Conservation (phyloP, 2,113 vertebrate genomes). For the Upupa epops region DNA sequence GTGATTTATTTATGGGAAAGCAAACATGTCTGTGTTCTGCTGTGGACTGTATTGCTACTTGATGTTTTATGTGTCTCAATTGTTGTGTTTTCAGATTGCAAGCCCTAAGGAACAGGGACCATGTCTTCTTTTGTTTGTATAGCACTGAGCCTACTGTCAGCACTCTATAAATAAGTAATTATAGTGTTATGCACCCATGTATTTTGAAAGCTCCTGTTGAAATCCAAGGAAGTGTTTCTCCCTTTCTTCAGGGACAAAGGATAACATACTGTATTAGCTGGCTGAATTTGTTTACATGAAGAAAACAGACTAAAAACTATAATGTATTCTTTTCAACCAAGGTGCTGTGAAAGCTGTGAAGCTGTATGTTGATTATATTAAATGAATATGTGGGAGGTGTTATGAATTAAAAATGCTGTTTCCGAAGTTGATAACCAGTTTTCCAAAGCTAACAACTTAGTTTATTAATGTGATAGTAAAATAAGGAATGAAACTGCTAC, state of each 20-base stretch:
- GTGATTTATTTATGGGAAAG: constrained; percentile 39
- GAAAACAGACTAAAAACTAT: constrained; percentile 19
- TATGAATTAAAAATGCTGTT: constrained; percentile 35
- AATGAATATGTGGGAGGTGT: background rate
- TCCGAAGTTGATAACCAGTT: constrained; percentile 40
- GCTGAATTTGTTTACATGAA: background rate
- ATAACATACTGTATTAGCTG: background rate
- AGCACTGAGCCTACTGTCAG: constrained; percentile 60
- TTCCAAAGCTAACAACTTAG: constrained; percentile 27
- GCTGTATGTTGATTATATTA: background rate
- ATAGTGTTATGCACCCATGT: constrained; percentile 21
- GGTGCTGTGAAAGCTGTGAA: background rate
- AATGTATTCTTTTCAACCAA: constrained; percentile 12
- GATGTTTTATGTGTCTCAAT: constrained; percentile 57
- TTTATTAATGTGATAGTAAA: constrained; percentile 36
- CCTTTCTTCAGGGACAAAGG: constrained; percentile 25
- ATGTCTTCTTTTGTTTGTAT: constrained; percentile 62
- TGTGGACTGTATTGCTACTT: constrained; percentile 45
- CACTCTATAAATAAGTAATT: constrained; percentile 68
- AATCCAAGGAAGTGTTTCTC: constrained; percentile 11
- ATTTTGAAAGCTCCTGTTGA: constrained; percentile 49
- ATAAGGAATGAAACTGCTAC: constrained; percentile 42
- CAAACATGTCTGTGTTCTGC: constrained; percentile 36
- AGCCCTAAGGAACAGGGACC: constrained; percentile 52
- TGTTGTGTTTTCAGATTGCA: constrained; percentile 66